phyloP scores from a whole-genome alignment of 2,888 invertebrate genomes.

The Ommatoiulus sabulosus region DNA sequence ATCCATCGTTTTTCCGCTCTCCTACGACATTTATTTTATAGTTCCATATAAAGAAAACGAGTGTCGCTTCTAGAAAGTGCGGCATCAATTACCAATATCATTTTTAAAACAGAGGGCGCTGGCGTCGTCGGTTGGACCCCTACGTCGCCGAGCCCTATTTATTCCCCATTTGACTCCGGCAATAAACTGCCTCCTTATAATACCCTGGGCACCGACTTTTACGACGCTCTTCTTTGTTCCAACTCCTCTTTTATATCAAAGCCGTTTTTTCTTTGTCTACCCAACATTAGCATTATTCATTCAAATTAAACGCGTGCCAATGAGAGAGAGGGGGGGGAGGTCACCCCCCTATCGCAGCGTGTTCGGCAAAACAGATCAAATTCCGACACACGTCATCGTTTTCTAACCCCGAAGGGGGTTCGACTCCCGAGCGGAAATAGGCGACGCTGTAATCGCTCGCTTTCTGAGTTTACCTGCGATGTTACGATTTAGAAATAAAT shows the following conservation, averaged over 20 bases:
- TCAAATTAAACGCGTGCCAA: conserved; percentile 50
- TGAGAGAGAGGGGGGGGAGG: background rate
- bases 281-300: conserved; percentile 53
- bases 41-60: background rate
- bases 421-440: no score
- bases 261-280: conserved; percentile 16
- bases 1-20: no score
- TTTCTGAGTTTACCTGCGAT: no score
- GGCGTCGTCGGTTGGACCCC: background rate
- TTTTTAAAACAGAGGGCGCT: background rate
- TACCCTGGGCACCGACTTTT: conserved; percentile 47
- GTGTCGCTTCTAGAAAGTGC: background rate
- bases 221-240: conserved; percentile 29
- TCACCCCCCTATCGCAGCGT: background rate
- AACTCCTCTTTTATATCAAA: conserved; percentile 11
- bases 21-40: background rate
- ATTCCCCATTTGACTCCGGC: conserved; percentile 45
- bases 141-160: conserved; percentile 30
- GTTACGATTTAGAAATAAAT: no score
- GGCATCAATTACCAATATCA: background rate
- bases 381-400: background rate
- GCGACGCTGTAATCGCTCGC: no score
- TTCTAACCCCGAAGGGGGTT: background rate
- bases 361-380: no score
- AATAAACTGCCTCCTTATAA: conserved; percentile 42